A percentile compares a stretch with the other conserved stretches of the same genome.
phyloP scores from a whole-genome alignment of 2,113 vertebrate genomes.

The Pongo pygmaeus region DNA sequence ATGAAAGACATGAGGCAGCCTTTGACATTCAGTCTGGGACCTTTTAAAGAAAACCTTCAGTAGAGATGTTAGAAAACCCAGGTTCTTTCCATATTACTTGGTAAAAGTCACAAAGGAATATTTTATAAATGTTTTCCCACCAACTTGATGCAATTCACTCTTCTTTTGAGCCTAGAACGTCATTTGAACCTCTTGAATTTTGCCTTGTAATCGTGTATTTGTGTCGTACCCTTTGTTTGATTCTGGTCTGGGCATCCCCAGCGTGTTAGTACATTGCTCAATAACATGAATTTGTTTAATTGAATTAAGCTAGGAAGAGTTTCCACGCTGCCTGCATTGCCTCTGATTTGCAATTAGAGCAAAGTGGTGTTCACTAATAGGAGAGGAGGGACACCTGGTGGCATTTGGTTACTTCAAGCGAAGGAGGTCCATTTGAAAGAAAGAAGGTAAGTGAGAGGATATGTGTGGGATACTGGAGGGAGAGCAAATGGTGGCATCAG shows the following conservation, averaged over 20 bases:
- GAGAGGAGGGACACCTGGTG: constrained; percentile 65
- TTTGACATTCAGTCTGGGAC: not conserved
- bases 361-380: not conserved
- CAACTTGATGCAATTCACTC: not conserved
- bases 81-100: not conserved
- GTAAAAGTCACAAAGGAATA: not conserved
- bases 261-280: not conserved
- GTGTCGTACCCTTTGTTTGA: not conserved
- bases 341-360: not conserved
- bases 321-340: not conserved
- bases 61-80: not conserved
- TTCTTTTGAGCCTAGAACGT: not conserved
- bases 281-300: not conserved
- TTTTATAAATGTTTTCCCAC: not conserved
- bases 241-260: not conserved
- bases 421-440: not conserved
- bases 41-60: not conserved
- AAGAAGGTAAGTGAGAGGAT: not conserved
- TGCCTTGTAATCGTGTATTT: not conserved
- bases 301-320: not conserved
- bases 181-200: not conserved
- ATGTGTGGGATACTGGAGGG: not conserved
- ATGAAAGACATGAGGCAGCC: not conserved
- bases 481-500: not conserved
- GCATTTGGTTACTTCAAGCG: not conserved